Base-by-base conservation (phyloP, 2,888 invertebrate genomes). In the Coleophora flavipennella region DNA sequence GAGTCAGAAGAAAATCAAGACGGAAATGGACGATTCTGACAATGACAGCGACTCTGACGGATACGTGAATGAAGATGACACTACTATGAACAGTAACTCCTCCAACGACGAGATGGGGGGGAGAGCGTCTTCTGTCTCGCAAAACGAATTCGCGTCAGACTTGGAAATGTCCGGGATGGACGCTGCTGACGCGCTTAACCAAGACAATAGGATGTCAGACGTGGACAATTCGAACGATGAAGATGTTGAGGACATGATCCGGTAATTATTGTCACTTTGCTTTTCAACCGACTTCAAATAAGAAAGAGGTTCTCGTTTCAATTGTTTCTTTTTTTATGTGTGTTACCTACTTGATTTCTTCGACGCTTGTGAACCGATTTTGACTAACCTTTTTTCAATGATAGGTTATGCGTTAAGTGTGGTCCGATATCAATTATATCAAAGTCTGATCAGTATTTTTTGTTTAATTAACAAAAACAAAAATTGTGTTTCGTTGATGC, bases 101-200 rank as follows among this genome's bases (percentile, higher is more conserved):
- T 75, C 79, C 0, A 83, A 77, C 34, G 85, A 85, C 1, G 84
- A 84, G 33, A 54, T 69, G 1, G 80, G 75, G 41, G 79, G 75
- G 0, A 59, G 67, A 2, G 79, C 69, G 43, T 84, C 85, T 1
- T 83, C 83, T 0, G 75, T 72, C 25, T 85, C 86, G 1, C 83
- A 83, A 51, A 85, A 85, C 57, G 88, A 88, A 61, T 87, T 88
- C 66, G 84, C 86, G 8, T 88, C 88, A 1, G 89, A 89, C 51
- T 54, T 90, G 39, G 91, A 91, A 50, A 72, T 90, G 35, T 88
- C 89, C 0, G 88, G 80, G 8, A 74, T 90, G 55, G 91, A 91
- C 51, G 80, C 88, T 0, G 73, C 86, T 0, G 90, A 90, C 44
- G 78, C 88, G 1, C 50, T 88, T 2, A 70, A 66, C 6, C 86